Percentiles rank a stretch among this genome's conserved stretches.
Conservation (phyloP, 2,888 invertebrate species). For the Rotaria sp. region DNA sequence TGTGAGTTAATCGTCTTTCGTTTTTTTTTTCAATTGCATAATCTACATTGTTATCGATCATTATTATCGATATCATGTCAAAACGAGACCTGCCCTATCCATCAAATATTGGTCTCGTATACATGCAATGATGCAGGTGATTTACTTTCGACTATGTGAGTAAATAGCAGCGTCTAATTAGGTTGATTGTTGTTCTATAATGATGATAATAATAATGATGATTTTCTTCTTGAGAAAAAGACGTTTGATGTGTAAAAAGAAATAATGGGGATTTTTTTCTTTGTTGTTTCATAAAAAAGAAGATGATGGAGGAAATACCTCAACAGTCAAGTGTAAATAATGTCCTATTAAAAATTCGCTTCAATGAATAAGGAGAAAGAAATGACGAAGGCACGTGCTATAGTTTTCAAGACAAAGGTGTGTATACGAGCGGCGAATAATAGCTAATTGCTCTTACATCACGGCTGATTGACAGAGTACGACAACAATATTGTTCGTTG, state of each 20-base stretch:
- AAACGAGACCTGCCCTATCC: not conserved
- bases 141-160: not conserved
- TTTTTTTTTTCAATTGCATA: not conserved
- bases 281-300: not conserved
- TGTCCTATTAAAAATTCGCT: not conserved
- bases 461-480: conserved; percentile 4
- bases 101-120: not conserved
- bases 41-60: conserved; percentile 8
- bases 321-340: conserved; percentile 12
- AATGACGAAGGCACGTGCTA: not conserved
- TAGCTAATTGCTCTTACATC: conserved; percentile 7
- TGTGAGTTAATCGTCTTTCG: conserved; percentile 1
- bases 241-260: not conserved
- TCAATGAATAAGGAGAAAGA: not conserved
- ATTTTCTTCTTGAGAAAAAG: conserved; percentile 3
- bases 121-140: not conserved
- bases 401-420: not conserved
- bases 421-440: not conserved
- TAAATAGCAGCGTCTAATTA: not conserved
- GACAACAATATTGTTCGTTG: conserved; percentile 14
- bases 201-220: not conserved
- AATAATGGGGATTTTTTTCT: not conserved
- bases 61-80: conserved; percentile 15
- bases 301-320: not conserved
- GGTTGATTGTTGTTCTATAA: not conserved